Base-by-base conservation (phyloP, 1,140 invertebrate species). In the Cyclargus thomasi region DNA sequence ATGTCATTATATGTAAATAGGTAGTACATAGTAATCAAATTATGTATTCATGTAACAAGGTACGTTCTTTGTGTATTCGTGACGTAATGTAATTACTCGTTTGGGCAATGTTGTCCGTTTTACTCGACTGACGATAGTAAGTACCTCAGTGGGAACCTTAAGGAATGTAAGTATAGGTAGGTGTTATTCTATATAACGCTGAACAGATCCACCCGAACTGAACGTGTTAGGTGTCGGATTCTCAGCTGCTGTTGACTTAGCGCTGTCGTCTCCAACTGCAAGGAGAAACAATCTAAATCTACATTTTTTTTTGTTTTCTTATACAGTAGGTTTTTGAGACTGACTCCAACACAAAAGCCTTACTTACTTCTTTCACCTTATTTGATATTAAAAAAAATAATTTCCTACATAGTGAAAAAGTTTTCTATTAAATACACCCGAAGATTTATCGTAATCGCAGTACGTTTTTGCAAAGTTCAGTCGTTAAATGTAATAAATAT, bases 401-500 rank as follows among this genome's bases (percentile, higher is more conserved):
- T 0, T 7, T 29, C 8, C 5, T 5, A 3, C 4, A 29, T 8
- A 29, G 29, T 29, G 39, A 47, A 47, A 14, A 47, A 47, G 6
- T 47, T 47, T 14, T 0, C 8, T 47, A 47, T n/a, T n/a, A 8
- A 11, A 47, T 16, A 14, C 14, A 47, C 0, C 14, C 14, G 39
- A 47, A 47, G 2, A 14, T 47, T 47, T 16, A 47, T n/a, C 11
- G 14, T 14, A 11, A 47, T 47, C 3, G 14, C 39, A 47, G 2
- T 47, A 47, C 39, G 14, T 16, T 47, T 47, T 16, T 16, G 10
- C 6, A 20, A 59, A 59, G 53, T 55, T 18, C 16, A 20, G 55
- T 8, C 55, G 21, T 59, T 21, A 59, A 59, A 20, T 20, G 17
- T 20, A 59, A 59, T 59, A 59, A 59, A 59, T 18, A 21, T 59